phyloP scores from a whole-genome alignment of 2,888 invertebrate species.

The Dolichopus griseipennis region DNA sequence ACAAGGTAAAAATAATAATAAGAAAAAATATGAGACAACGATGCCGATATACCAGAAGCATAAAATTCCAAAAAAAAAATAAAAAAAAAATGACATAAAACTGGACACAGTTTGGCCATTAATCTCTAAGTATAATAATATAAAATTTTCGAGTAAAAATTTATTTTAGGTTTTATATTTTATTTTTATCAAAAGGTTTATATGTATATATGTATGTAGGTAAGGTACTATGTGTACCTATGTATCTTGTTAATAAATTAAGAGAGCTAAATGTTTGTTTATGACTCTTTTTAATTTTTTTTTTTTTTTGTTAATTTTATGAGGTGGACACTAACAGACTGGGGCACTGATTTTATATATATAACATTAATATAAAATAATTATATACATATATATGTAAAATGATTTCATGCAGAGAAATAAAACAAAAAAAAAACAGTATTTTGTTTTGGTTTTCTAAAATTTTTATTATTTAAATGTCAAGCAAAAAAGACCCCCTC shows the following conservation, averaged over 20 bases:
- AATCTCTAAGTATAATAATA: constrained; percentile 12
- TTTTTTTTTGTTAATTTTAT: no score
- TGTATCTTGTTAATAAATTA: background rate
- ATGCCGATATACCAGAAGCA: constrained; percentile 6
- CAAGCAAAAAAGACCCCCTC: background rate
- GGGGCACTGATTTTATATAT: no score
- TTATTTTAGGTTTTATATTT: no score
- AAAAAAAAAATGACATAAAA: constrained; percentile 14
- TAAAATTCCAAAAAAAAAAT: constrained; percentile 7
- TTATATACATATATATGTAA: no score
- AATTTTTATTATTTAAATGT: background rate
- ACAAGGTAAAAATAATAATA: background rate
- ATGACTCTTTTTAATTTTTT: no score
- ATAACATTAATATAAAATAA: no score
- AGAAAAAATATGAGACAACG: background rate
- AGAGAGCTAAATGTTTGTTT: background rate
- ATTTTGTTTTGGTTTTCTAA: no score
- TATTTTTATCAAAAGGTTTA: no score
- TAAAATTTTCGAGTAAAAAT: constrained; percentile 5
- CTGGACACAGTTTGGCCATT: constrained; percentile 18
- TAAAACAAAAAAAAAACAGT: no score
- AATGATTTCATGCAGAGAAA: no score
- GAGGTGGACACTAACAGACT: no score
- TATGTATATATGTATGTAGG: no score
- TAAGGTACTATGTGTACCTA: background rate